phyloP scores from a whole-genome alignment of 2,888 invertebrate genomes.

The Physocephala rufipes region DNA sequence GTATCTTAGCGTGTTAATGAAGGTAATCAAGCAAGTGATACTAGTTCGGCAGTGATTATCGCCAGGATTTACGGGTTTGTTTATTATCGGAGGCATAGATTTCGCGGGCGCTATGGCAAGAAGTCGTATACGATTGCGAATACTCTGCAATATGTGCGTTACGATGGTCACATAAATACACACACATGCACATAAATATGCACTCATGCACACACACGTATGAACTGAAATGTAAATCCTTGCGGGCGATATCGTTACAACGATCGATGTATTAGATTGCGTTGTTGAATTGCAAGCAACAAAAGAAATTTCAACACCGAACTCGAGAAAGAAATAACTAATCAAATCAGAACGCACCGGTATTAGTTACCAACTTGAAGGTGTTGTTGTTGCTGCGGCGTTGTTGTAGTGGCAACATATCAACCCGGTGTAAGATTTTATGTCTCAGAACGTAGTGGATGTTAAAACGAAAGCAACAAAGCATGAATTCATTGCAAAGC shows the following conservation, averaged over 20 bases:
- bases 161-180: not conserved
- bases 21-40: conserved; percentile 28
- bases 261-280: conserved; percentile 28
- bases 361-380: not conserved
- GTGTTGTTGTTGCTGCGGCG: conserved; percentile 6
- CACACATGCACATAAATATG: not conserved
- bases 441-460: not conserved
- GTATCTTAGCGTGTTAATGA: conserved; percentile 24
- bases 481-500: not conserved
- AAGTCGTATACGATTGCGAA: too few species aligned
- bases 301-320: conserved; percentile 27
- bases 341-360: not conserved
- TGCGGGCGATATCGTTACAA: conserved; percentile 18
- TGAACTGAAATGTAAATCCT: conserved; percentile 9
- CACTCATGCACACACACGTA: not conserved
- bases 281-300: conserved; percentile 21
- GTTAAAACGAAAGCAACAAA: not conserved
- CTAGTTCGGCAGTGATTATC: conserved; percentile 20
- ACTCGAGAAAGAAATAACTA: not conserved
- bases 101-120: not conserved
- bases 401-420: not conserved
- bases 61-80: not conserved
- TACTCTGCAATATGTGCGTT: not conserved
- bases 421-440: conserved; percentile 4
- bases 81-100: too few species aligned